Conservation (phyloP, 1,140 invertebrate genomes). For the Centruroides sculpturatus region DNA sequence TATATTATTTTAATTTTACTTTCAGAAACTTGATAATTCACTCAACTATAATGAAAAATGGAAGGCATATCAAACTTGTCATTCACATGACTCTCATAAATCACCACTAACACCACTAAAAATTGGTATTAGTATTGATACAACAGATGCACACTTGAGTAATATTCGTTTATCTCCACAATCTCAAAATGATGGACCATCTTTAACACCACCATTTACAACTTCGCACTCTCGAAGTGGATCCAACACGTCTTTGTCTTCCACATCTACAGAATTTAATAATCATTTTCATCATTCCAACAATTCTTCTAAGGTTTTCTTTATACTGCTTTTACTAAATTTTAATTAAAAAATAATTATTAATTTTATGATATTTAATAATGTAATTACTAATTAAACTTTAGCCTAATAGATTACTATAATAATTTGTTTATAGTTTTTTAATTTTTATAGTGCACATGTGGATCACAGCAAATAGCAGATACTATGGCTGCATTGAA, state of each 20-base stretch:
- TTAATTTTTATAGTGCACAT: neutral
- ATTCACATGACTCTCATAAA: no score
- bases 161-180: no score
- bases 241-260: no score
- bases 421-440: neutral
- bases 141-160: no score
- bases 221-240: no score
- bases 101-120: no score
- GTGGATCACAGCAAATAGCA: conserved; percentile 4
- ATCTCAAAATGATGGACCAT: no score
- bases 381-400: neutral
- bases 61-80: no score
- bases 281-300: neutral
- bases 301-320: neutral
- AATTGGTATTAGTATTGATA: no score
- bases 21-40: neutral
- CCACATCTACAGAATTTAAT: neutral
- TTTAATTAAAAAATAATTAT: neutral
- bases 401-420: neutral
- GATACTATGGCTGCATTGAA: conserved; percentile 16
- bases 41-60: no score
- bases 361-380: neutral
- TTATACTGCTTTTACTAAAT: neutral
- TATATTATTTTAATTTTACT: neutral
- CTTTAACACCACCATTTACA: no score